Evolutionary conservation across 30 jellyfish, hydroid and myxozoan genomes (phyloP).

Genomic region (Hydractinia echinata): DNA sequence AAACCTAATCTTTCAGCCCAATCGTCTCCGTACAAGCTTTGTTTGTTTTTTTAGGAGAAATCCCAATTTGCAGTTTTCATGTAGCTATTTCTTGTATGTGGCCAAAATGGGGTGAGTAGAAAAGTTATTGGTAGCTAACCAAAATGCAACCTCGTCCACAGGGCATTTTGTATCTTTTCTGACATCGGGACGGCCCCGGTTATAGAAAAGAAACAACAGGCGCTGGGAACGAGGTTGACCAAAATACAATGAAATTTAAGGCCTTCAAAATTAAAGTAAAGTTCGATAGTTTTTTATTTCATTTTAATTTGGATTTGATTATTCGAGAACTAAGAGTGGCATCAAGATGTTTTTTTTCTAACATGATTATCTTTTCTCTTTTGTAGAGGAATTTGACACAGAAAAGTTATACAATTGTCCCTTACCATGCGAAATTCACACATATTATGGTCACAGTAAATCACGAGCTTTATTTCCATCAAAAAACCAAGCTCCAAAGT

Average conservation of each 20-base stretch:
- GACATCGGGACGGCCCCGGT: too few species aligned
- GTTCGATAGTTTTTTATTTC: too few species aligned
- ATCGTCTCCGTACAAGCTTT: neutral
- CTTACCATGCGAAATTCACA: conserved; percentile 65
- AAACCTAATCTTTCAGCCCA: neutral
- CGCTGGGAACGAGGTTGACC: too few species aligned
- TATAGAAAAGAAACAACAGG: too few species aligned
- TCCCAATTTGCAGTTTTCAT: conserved; percentile 38
- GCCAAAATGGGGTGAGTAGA: conserved; percentile 69
- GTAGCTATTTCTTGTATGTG: conserved; percentile 64
- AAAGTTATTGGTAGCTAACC: too few species aligned
- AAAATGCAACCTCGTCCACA: too few species aligned
- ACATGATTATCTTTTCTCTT: neutral
- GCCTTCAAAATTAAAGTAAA: too few species aligned
- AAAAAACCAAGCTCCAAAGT: conserved; percentile 23
- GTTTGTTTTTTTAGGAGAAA: conserved; percentile 40
- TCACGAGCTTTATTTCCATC: conserved; percentile 74
- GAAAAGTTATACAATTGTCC: conserved; percentile 59
- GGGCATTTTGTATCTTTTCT: too few species aligned
- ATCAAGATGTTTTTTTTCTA: neutral
- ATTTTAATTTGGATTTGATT: too few species aligned
- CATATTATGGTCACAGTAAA: conserved; percentile 48
- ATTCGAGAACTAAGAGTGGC: too few species aligned
- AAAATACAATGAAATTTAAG: too few species aligned
- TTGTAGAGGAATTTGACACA: conserved; percentile 58